Percentiles rank a stretch among this genome's conserved stretches.
Evolutionary conservation across 2,888 invertebrate genomes (phyloP).

Genomic region (Cryptosula pallasiana): DNA sequence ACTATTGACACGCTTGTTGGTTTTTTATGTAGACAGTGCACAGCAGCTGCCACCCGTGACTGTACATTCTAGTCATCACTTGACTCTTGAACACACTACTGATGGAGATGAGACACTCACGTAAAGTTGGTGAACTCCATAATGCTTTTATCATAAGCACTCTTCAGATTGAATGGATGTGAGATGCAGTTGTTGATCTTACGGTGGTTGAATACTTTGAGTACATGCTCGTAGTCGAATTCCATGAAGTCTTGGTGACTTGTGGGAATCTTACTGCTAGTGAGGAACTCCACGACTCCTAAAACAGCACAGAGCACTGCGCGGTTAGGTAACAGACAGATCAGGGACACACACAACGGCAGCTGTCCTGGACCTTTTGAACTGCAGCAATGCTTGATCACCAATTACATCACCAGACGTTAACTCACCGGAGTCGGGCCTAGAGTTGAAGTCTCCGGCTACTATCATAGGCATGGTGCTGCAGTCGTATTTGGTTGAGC

Average conservation of each 20-base stretch:
- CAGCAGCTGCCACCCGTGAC: no score
- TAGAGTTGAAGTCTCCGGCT: slow-evolving; percentile 96
- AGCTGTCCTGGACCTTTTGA: no score
- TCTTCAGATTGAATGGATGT: slow-evolving; percentile 91
- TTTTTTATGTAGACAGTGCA: no score
- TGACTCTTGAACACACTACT: no score
- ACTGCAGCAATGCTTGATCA: no score
- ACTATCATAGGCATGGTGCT: slow-evolving; percentile 81
- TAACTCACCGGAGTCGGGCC: slow-evolving; percentile 85
- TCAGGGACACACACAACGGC: no score
- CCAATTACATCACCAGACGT: no score
- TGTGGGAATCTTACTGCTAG: slow-evolving; percentile 79
- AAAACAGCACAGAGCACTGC: no score
- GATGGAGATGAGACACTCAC: slow-evolving; percentile 65
- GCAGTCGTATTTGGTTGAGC: slow-evolving; percentile 31
- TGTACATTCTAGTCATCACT: no score
- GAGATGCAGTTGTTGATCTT: slow-evolving; percentile 62
- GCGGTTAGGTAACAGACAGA: no score
- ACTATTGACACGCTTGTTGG: no score
- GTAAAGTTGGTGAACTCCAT: slow-evolving; percentile 99
- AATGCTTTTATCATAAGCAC: slow-evolving; percentile 85
- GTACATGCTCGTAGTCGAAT: slow-evolving; percentile 81
- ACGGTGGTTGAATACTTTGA: slow-evolving; percentile 72
- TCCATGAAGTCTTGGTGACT: slow-evolving; percentile 96
- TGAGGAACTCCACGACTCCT: slow-evolving; percentile 94